Base-by-base conservation (phyloP, 2,888 invertebrate species). In the Leptarthrus brevirostris region DNA sequence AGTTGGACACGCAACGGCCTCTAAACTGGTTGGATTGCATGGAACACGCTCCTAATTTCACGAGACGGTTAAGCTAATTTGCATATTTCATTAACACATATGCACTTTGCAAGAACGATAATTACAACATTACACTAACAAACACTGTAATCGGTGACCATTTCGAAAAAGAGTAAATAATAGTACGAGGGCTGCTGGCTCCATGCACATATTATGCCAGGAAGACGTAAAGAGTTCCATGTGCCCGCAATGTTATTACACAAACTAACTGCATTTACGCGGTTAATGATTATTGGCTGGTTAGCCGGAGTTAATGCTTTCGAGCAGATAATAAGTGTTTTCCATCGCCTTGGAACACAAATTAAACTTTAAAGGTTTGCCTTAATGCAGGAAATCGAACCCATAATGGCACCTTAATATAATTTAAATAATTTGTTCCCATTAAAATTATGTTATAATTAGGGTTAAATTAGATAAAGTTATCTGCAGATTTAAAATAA, bases 41-140 rank as follows among this genome's bases (percentile, higher is more conserved):
- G 76, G 74, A 72, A 76, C 76, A 76, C 74, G 76, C 76, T 76
- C 72, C 69, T 74, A 73, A 70, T 76, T 74, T 70, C 73, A 69
- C 73, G 70, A 74, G 70, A 74, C 72, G 72, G 54, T 58, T 53
- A 36, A 73, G 44, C 70, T 76, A 74, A 76, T 76, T 76, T 76
- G 74, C 76, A 76, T 76, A 74, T 74, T 76, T 76, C 76, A 76
- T 76, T 74, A 74, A 74, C 74, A 74, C 74, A 76, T 64, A 74
- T 66, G 58, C 53, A 74, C 2, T 40, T 2, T 36, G 36, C 34
- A 36, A 20, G 12, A 36, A 40, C 36, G 36, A 36, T 36, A 58
- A 58, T 58, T 58, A 36, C 36, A 58, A 36, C 36, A 58, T 40
- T 58, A 36, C 58, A 58, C 34, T 30, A 12, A 18, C 20, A 58